Conservation (phyloP, 2,888 invertebrate genomes). For the Hirtodrosophila trivittata region DNA sequence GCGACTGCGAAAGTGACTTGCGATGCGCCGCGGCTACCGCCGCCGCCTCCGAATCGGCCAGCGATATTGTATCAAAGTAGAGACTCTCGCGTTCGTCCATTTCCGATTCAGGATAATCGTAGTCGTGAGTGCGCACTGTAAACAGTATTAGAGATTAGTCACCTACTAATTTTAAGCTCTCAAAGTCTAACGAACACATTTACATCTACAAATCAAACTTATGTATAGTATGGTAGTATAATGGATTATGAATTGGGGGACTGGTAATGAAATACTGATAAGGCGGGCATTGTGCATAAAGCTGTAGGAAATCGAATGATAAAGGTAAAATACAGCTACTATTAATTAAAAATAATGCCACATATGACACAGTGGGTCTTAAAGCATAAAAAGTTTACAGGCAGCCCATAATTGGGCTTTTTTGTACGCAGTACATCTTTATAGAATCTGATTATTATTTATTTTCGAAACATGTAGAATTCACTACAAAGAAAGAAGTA, state of each 20-base stretch:
- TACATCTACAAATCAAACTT: background rate
- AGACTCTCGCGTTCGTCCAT: conserved; percentile 84
- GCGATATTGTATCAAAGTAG: conserved; percentile 83
- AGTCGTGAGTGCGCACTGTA: conserved; percentile 83
- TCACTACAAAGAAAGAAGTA: too few relatives aligned
- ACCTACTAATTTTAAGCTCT: conserved; percentile 4
- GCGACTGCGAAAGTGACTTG: conserved; percentile 85
- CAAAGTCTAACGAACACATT: background rate
- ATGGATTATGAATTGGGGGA: background rate
- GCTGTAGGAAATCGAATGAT: conserved; percentile 27
- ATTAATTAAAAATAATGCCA: conserved; percentile 25
- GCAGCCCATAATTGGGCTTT: too few relatives aligned
- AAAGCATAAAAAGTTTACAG: too few relatives aligned
- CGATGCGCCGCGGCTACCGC: conserved; percentile 83
- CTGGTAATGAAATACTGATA: conserved; percentile 17
- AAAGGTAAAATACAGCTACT: conserved; percentile 11
- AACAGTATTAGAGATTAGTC: conserved; percentile 47
- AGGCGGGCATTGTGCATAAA: conserved; percentile 6
- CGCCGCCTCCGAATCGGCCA: conserved; percentile 83
- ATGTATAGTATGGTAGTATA: conserved; percentile 6
- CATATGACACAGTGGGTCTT: conserved; percentile 1
- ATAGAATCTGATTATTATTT: background rate
- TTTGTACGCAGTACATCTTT: too few relatives aligned
- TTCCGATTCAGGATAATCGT: conserved; percentile 83
- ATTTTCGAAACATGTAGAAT: too few relatives aligned